These are phyloP conservation scores for Onchidella celtica DNA, from an alignment of 2,888 invertebrate species.

Conservation along the genomic window DNA sequence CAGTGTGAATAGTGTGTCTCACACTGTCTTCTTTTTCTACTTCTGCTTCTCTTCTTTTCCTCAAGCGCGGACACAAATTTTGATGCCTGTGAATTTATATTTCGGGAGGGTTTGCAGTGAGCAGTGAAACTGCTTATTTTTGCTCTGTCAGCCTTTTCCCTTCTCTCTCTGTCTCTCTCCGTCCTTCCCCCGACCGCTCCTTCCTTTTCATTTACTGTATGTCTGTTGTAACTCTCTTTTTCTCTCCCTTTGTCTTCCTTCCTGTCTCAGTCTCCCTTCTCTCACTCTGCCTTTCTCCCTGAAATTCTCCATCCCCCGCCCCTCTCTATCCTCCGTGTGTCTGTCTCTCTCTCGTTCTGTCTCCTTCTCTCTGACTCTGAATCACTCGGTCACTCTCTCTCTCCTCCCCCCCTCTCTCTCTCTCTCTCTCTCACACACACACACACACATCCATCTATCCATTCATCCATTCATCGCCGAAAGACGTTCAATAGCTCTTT, in stretches of 20 bases:
- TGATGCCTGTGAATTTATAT: too few species aligned
- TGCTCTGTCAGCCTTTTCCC: too few species aligned
- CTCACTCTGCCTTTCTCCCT: not conserved
- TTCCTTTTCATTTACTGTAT: not conserved
- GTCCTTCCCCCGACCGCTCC: not conserved
- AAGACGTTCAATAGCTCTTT: too few species aligned
- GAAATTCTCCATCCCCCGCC: not conserved
- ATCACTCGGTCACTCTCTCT: slow-evolving; percentile 12
- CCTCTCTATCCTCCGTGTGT: not conserved
- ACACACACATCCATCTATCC: not conserved
- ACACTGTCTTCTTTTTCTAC: too few species aligned
- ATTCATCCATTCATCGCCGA: too few species aligned
- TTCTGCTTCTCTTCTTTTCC: too few species aligned
- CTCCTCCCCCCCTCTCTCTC: slow-evolving; percentile 4
- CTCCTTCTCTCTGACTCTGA: slow-evolving; percentile 7
- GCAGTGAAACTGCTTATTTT: too few species aligned
- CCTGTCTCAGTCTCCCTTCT: not conserved
- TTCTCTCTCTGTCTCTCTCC: too few species aligned
- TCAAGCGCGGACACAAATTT: too few species aligned
- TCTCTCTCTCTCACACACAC: not conserved
- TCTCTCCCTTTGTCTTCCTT: slow-evolving; percentile 2
- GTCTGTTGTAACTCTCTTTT: slow-evolving; percentile 1
- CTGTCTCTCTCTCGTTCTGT: slow-evolving; percentile 20
- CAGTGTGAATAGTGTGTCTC: too few species aligned
- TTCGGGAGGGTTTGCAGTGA: too few species aligned